Conservation (phyloP, 37 sponge, comb jelly and placozoan genomes). For the Ephydatia muelleri region DNA sequence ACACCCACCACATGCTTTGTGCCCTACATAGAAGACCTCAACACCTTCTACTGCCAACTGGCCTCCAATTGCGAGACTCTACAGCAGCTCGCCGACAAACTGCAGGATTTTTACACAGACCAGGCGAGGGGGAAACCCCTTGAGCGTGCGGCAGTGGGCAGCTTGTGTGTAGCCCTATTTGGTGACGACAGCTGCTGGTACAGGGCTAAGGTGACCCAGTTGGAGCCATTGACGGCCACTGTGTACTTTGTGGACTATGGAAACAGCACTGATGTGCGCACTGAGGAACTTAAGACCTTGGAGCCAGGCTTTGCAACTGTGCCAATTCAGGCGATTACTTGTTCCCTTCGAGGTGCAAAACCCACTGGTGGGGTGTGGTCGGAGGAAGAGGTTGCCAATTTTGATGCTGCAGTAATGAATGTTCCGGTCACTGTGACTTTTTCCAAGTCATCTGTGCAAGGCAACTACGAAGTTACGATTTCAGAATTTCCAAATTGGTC, state of each 20-base stretch:
- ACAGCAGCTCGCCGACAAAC: slow-evolving; percentile 32
- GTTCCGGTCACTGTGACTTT: slow-evolving; percentile 11
- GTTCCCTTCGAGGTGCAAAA: slow-evolving; percentile 10
- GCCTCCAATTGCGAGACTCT: neutral
- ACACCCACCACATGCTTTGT: slow-evolving; percentile 26
- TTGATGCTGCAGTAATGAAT: slow-evolving; percentile 13
- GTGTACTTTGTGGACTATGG: slow-evolving; percentile 67
- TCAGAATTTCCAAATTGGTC: neutral
- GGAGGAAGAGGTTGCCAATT: slow-evolving; percentile 3
- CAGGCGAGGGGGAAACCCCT: slow-evolving; percentile 4
- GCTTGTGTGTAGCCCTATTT: slow-evolving; percentile 67
- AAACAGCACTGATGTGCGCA: slow-evolving; percentile 43
- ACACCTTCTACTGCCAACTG: slow-evolving; percentile 59
- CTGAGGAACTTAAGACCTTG: slow-evolving; percentile 24
- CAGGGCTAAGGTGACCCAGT: slow-evolving; percentile 55
- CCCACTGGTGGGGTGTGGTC: slow-evolving; percentile 8
- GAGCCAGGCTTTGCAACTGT: slow-evolving; percentile 33
- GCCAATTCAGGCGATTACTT: slow-evolving; percentile 53
- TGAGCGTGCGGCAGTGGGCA: slow-evolving; percentile 23
- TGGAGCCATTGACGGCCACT: slow-evolving; percentile 23
- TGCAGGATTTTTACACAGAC: slow-evolving; percentile 37
- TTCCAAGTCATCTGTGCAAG: neutral
- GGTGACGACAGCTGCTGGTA: slow-evolving; percentile 73
- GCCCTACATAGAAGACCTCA: slow-evolving; percentile 15
- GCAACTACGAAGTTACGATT: neutral